phyloP scores from a whole-genome alignment of 2,797 vertebrate species.

The Hephaestus fuliginosus region DNA sequence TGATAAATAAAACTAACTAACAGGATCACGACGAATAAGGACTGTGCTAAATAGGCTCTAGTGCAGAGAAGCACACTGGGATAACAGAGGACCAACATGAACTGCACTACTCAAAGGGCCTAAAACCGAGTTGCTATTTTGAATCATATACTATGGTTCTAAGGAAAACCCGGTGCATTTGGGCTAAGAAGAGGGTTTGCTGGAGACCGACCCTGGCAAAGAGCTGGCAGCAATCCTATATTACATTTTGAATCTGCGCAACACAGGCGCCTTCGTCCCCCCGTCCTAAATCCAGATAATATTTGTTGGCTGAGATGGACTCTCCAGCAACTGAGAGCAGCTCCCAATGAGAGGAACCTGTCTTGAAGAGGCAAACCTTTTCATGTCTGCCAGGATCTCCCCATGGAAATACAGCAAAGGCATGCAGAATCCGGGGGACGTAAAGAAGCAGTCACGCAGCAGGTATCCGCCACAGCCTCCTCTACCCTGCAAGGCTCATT shows the following conservation, averaged over 20 bases:
- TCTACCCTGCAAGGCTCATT: background rate
- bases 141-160: background rate
- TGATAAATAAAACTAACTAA: background rate
- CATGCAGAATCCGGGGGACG: background rate
- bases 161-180: background rate
- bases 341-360: background rate
- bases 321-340: background rate
- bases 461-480: background rate
- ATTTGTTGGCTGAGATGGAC: background rate
- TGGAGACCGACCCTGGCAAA: too few relatives aligned
- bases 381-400: background rate
- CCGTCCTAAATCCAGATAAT: too few relatives aligned
- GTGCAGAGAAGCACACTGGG: background rate
- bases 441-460: background rate
- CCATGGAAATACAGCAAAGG: background rate
- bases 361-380: background rate
- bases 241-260: background rate
- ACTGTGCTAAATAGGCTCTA: background rate
- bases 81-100: background rate
- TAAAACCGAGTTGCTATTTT: background rate
- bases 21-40: background rate
- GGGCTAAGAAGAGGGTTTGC: background rate
- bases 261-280: too few relatives aligned
- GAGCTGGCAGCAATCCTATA: background rate
- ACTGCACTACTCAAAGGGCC: background rate